phyloP scores from a whole-genome alignment of 92 coral and sea anemone genomes.

The Paragorgia papillata region DNA sequence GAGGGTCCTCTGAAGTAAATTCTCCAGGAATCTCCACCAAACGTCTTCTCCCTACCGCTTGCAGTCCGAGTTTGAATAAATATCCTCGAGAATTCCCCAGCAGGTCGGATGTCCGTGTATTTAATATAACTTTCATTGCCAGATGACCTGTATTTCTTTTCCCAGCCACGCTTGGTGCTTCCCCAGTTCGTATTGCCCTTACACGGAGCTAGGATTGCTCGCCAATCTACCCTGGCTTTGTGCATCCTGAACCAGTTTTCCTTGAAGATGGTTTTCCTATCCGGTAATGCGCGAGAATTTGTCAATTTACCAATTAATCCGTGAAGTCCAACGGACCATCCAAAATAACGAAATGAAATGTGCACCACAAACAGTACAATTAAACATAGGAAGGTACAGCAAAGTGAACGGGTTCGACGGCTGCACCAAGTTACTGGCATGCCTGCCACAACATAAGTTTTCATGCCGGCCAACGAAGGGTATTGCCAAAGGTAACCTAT shows the following conservation, averaged over 20 bases:
- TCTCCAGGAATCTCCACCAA: slow-evolving; percentile 90
- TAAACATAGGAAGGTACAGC: too few species aligned
- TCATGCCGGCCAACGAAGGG: too few species aligned
- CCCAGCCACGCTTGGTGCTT: slow-evolving; percentile 47
- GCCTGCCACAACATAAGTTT: too few species aligned
- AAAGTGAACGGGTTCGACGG: too few species aligned
- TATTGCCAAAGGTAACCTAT: too few species aligned
- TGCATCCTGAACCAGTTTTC: slow-evolving; percentile 79
- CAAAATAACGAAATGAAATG: too few species aligned
- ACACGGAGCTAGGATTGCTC: slow-evolving; percentile 56
- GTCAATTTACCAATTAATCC: too few species aligned
- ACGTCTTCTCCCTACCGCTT: slow-evolving; percentile 55
- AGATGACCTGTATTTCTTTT: slow-evolving; percentile 52
- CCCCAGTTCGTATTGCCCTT: slow-evolving; percentile 54
- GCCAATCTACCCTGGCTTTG: slow-evolving; percentile 68
- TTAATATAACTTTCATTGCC: slow-evolving; percentile 59
- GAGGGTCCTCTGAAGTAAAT: slow-evolving; percentile 74
- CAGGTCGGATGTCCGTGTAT: slow-evolving; percentile 66
- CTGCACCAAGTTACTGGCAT: too few species aligned
- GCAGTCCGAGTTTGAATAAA: slow-evolving; percentile 77
- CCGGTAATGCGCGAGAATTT: too few species aligned
- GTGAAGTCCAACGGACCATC: too few species aligned
- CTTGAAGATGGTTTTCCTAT: slow-evolving; percentile 28
- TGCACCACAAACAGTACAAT: too few species aligned
- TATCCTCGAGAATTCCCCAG: slow-evolving; percentile 81